Conservation (phyloP, 2,113 vertebrate species). For the Lepus timidus region DNA sequence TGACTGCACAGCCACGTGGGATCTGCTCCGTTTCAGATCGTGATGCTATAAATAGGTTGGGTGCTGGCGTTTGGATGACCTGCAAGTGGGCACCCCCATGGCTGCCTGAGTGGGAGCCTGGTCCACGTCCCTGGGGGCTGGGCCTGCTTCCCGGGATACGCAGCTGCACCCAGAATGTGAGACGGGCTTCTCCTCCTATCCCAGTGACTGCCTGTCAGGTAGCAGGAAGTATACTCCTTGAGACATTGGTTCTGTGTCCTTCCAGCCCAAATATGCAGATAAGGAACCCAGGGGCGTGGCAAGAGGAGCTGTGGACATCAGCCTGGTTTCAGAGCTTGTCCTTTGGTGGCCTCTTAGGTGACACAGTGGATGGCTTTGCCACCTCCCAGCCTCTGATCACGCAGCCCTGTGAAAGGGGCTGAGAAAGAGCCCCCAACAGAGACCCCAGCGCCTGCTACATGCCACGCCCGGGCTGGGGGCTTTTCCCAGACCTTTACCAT, state of each 20-base stretch:
- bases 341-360: neutral
- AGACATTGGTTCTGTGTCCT: neutral
- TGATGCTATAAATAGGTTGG: constrained; percentile 27
- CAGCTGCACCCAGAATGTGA: neutral
- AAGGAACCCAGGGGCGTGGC: accelerated
- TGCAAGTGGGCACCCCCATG: neutral
- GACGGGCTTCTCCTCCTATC: neutral
- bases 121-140: neutral
- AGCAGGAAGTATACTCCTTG: neutral
- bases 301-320: neutral
- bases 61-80: neutral
- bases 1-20: neutral
- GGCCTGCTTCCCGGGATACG: accelerated
- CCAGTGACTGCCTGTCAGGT: constrained; percentile 44
- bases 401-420: neutral
- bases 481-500: neutral
- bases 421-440: neutral
- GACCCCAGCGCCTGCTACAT: too few relatives aligned
- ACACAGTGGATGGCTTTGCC: neutral
- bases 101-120: accelerated
- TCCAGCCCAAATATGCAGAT: neutral
- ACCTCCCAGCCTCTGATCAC: neutral
- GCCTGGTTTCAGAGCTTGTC: neutral
- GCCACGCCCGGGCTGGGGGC: neutral
- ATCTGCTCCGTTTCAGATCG: neutral